phyloP scores from a whole-genome alignment of 2,797 vertebrate species.

The Microctenopoma lineatum region DNA sequence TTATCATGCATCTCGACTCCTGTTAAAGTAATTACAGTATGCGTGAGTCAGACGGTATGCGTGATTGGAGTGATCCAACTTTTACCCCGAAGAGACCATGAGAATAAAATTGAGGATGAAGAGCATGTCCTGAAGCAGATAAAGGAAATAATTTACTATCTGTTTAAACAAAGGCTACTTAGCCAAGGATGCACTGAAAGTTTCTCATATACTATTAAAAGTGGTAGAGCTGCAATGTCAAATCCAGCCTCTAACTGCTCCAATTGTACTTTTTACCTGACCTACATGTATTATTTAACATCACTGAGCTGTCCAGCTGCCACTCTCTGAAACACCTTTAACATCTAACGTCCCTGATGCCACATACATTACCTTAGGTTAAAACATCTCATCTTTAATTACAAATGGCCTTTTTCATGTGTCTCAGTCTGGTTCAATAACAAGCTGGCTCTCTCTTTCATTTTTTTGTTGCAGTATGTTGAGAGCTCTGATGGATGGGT shows the following conservation, averaged over 20 bases:
- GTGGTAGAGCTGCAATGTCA: neutral
- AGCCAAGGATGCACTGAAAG: neutral
- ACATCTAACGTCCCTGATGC: neutral
- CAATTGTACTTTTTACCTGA: neutral
- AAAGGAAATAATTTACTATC: constrained; percentile 38
- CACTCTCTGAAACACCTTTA: neutral
- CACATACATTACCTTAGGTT: neutral
- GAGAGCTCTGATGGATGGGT: constrained; percentile 83
- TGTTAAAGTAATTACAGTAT: constrained; percentile 56
- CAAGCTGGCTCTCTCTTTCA: constrained; percentile 40
- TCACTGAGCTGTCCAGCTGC: neutral
- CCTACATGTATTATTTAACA: neutral
- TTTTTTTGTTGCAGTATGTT: constrained; percentile 66
- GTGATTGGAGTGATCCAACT: constrained; percentile 34
- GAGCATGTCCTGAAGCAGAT: constrained; percentile 24
- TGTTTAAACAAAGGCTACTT: constrained; percentile 19
- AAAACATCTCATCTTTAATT: constrained; percentile 12
- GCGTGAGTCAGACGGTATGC: constrained; percentile 53
- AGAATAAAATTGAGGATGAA: constrained; percentile 19
- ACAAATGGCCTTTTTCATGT: constrained; percentile 8
- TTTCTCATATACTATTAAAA: neutral
- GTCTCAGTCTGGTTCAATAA: constrained; percentile 44
- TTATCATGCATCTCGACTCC: constrained; percentile 47
- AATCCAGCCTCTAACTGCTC: neutral
- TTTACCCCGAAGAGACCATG: constrained; percentile 44